These are phyloP conservation scores for Paelopatides confundens DNA, from an alignment of 53 echinoderm and acorn worm species.

Conservation along the genomic window DNA sequence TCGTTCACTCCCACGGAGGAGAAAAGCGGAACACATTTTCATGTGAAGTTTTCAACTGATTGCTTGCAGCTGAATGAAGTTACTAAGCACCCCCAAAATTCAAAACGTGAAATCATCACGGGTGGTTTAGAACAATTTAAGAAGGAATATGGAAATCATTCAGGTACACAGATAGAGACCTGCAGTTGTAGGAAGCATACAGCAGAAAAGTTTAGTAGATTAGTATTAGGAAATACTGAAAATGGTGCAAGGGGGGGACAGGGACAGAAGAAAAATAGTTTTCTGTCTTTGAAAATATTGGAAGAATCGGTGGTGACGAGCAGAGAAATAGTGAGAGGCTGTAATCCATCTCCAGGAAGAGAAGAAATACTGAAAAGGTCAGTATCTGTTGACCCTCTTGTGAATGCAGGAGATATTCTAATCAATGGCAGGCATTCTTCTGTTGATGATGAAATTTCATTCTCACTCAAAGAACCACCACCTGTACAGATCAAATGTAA, in stretches of 20 bases:
- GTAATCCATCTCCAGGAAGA: not conserved
- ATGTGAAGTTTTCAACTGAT: not conserved
- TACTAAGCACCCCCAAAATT: not conserved
- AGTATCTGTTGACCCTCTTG: not conserved
- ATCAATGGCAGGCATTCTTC: not conserved
- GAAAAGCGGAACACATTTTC: not conserved
- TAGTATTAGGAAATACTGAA: not conserved
- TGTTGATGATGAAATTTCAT: not conserved
- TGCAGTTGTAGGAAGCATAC: too few species aligned
- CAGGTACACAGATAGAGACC: not conserved
- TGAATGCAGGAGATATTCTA: not conserved
- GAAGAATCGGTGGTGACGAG: constrained; percentile 33
- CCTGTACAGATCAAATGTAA: not conserved
- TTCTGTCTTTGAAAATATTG: constrained; percentile 22
- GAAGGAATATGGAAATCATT: not conserved
- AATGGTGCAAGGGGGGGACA: not conserved
- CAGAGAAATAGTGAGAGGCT: not conserved
- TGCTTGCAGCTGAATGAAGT: not conserved
- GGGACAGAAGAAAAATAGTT: constrained; percentile 9
- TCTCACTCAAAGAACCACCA: not conserved
- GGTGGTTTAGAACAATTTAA: not conserved
- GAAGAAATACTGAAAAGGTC: not conserved
- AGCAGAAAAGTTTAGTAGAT: not conserved
- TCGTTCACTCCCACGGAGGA: not conserved
- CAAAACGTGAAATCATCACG: not conserved